Percentiles rank a stretch among this genome's conserved stretches.
These are phyloP conservation scores for Polymixis flavicincta DNA, from an alignment of 2,888 invertebrate species.

Conservation along the genomic window DNA sequence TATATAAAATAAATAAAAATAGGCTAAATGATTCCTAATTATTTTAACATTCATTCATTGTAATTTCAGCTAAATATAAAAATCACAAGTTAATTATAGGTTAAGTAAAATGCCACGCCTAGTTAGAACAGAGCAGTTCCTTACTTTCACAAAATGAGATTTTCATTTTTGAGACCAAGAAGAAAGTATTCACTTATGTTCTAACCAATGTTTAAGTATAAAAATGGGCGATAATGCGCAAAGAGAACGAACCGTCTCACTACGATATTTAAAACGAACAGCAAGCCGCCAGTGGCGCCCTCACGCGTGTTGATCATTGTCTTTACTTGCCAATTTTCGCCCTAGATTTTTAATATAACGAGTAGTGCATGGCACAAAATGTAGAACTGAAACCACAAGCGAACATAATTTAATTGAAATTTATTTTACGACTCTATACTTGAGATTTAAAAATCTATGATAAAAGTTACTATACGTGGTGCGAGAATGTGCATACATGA, in stretches of 20 bases:
- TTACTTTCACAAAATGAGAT: slow-evolving; percentile 62
- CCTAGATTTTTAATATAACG: slow-evolving; percentile 49
- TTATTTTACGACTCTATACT: slow-evolving; percentile 65
- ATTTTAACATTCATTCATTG: slow-evolving; percentile 61
- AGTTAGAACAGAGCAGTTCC: slow-evolving; percentile 69
- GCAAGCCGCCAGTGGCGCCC: slow-evolving; percentile 52
- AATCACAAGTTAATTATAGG: slow-evolving; percentile 49
- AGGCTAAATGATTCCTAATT: slow-evolving; percentile 49
- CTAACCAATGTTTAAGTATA: slow-evolving; percentile 57
- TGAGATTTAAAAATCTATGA: slow-evolving; percentile 66
- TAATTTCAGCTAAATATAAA: slow-evolving; percentile 60
- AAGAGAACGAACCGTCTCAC: slow-evolving; percentile 37
- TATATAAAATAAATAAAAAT: slow-evolving; percentile 49
- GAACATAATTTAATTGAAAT: slow-evolving; percentile 59
- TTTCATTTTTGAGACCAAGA: slow-evolving; percentile 69
- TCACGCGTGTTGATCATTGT: slow-evolving; percentile 25
- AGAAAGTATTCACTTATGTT: slow-evolving; percentile 62
- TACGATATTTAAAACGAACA: slow-evolving; percentile 30
- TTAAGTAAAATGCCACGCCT: slow-evolving; percentile 49
- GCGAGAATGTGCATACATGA: slow-evolving; percentile 64
- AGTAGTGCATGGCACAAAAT: slow-evolving; percentile 65
- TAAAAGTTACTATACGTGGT: slow-evolving; percentile 66
- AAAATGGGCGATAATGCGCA: slow-evolving; percentile 59
- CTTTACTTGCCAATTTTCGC: slow-evolving; percentile 54
- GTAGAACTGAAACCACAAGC: slow-evolving; percentile 61